Percentiles rank a stretch among this genome's conserved stretches.
These are phyloP conservation scores for Pavo muticus DNA, from an alignment of 2,113 vertebrate genomes.

Conservation along the genomic window DNA sequence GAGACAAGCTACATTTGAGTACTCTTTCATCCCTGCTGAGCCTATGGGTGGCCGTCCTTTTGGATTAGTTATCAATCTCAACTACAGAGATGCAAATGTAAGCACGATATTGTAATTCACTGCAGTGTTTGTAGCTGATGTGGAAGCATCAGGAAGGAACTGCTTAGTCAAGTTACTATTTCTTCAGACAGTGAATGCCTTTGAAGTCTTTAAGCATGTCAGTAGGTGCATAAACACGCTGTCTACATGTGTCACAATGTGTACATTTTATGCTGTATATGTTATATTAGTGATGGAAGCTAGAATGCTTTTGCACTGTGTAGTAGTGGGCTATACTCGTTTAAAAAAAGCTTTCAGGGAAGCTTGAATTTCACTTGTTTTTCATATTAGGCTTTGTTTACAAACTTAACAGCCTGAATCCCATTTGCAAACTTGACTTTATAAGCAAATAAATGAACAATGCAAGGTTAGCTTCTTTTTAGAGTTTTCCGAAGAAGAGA, in stretches of 20 bases:
- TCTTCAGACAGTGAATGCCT: background rate
- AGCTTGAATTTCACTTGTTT: background rate
- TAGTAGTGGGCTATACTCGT: background rate
- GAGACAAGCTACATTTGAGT: slow-evolving; percentile 96
- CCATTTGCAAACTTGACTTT: background rate
- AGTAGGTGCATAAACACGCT: background rate
- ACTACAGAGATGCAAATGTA: slow-evolving; percentile 94
- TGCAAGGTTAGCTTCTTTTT: too few relatives aligned
- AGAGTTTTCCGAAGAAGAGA: background rate
- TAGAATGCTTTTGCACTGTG: background rate
- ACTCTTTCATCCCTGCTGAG: slow-evolving; percentile 98
- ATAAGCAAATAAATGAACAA: background rate
- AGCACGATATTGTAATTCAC: slow-evolving; percentile 5
- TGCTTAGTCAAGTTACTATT: background rate
- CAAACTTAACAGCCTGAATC: background rate
- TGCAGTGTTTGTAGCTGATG: background rate
- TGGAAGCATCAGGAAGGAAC: background rate
- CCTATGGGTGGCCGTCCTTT: slow-evolving; percentile 98
- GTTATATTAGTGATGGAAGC: background rate
- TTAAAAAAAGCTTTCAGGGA: background rate
- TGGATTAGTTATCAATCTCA: slow-evolving; percentile 96
- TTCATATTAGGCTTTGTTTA: background rate
- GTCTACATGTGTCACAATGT: background rate
- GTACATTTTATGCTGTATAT: background rate
- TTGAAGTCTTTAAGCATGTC: background rate